Conservation (phyloP, 2,113 vertebrate genomes). For the Thunnus thynnus region DNA sequence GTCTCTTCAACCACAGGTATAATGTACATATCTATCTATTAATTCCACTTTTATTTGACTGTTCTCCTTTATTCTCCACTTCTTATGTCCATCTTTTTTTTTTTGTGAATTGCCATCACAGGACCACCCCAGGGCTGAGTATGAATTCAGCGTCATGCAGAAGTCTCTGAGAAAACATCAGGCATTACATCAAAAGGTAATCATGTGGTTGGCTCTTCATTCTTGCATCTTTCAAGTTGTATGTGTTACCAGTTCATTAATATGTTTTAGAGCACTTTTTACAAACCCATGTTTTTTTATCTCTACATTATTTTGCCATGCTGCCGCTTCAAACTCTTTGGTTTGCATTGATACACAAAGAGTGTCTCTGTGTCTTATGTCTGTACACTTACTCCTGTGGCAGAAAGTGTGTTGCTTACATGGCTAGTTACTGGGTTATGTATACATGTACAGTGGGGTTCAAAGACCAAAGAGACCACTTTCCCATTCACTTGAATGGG, state of each 20-base stretch:
- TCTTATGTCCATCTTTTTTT: not conserved
- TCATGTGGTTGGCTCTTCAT: not conserved
- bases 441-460: too few relatives aligned
- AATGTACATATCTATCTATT: not conserved
- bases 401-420: too few relatives aligned
- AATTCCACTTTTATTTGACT: not conserved
- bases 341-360: not conserved
- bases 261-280: not conserved
- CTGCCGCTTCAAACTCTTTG: not conserved
- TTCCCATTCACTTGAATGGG: too few relatives aligned
- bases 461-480: too few relatives aligned
- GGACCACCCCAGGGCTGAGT: slow-evolving; percentile 97
- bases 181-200: slow-evolving; percentile 91
- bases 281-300: too few relatives aligned
- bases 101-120: slow-evolving; percentile 44
- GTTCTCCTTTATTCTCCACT: slow-evolving; percentile 7
- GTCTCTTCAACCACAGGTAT: not conserved
- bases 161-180: slow-evolving; percentile 91
- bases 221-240: not conserved
- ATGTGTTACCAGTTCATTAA: not conserved
- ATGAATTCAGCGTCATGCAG: slow-evolving; percentile 94
- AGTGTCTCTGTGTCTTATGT: not conserved
- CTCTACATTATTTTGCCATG: not conserved
- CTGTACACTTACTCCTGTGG: not conserved
- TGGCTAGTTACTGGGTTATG: too few relatives aligned